Evolutionary conservation across 2,888 invertebrate genomes (phyloP), one percentile per base, ranked within the genome.

Genomic region (Labia minor): DNA sequence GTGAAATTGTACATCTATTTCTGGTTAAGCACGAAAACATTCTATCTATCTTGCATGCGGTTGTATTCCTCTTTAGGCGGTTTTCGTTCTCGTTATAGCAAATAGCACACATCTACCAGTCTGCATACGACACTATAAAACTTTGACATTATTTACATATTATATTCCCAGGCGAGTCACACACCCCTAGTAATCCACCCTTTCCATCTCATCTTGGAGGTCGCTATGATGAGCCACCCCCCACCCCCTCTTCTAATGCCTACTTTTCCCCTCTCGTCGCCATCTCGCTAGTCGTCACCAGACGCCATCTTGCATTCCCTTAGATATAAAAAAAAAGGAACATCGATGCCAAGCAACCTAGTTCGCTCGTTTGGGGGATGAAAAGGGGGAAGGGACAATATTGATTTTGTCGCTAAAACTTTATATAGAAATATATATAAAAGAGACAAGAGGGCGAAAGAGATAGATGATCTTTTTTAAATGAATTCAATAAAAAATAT

Each of bases 141-240:
- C 64, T 64, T 64, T 19, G 21, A 64, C 64, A 64, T 64, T 64
- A 64, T 64, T 64, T 64, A 64, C 64, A 64, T 64, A 64, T 21
- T 21, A 21, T 21, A 21, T 64, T 21, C 64, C 33, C 26, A 49
- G 14, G 14, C 16, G 49, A 49, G 49, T 26, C 8, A 4, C 49
- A n/a, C n/a, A 10, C 49, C 49, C 49, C 49, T 49, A 3, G n/a
- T 26, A 26, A 49, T 11, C 49, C 49, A 49, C 49, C 49, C 49
- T 8, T 3, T 3, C 49, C 49, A 49, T 49, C 49, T 49, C 16
- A 16, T 26, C 49, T 49, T 49, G 49, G 49, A 2, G 14, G n/a
- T 49, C 49, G 4, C 49, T 14, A n/a, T 49, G 49, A 16, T 14
- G 14, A 11, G 16, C 49, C 49, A 49, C 49, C n/a, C 16, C 49